Conservation (phyloP, 1,140 invertebrate genomes). For the Babylonia areolata region DNA sequence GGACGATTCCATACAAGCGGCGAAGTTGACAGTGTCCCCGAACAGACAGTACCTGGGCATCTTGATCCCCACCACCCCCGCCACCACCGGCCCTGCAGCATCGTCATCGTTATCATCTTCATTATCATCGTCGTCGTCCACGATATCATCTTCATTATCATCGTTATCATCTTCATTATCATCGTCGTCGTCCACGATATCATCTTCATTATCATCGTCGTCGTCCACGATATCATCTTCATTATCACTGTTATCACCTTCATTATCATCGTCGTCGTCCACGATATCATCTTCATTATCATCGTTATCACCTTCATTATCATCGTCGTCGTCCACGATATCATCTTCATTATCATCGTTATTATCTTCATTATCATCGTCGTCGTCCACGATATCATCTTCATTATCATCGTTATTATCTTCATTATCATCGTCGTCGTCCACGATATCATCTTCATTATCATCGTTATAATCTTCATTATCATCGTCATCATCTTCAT, state of each 20-base stretch:
- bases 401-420: too few relatives aligned
- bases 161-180: background rate
- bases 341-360: too few relatives aligned
- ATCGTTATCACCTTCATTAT: background rate
- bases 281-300: background rate
- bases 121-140: background rate
- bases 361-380: too few relatives aligned
- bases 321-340: too few relatives aligned
- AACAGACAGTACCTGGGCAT: conserved; percentile 22
- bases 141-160: background rate
- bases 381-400: too few relatives aligned
- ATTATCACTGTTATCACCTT: background rate
- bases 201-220: too few relatives aligned
- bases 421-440: too few relatives aligned
- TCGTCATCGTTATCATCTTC: background rate
- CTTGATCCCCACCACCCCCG: background rate
- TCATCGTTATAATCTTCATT: too few relatives aligned
- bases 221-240: background rate
- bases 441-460: too few relatives aligned
- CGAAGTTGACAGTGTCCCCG: conserved; percentile 18
- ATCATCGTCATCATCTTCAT: too few relatives aligned
- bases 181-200: background rate
- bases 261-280: background rate
- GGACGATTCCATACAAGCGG: conserved; percentile 10
- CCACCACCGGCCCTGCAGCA: conserved; percentile 78